Base-by-base conservation (phyloP, 1,140 invertebrate genomes). In the Eubasilissa regina region DNA sequence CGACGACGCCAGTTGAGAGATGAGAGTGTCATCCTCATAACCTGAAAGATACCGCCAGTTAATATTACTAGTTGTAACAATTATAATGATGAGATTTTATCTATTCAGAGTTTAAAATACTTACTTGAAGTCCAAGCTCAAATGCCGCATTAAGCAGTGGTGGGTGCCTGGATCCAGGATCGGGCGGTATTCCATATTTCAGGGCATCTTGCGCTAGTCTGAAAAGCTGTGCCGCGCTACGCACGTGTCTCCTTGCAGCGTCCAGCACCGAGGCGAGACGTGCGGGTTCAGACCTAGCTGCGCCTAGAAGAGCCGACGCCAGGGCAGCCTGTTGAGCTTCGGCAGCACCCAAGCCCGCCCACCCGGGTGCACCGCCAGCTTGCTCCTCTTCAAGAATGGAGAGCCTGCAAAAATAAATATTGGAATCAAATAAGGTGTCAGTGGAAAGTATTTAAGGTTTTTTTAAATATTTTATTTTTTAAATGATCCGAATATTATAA, bases 171-270 rank as follows among this genome's bases (percentile, higher is more conserved):
- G 93, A 88, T 53, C 92, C 92, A 85, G 93, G 93, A 81, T 93
- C 91, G 11, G 70, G 51, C 13, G 94, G 94, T 44, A 94, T 94
- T 58, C 94, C 94, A 85, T 95, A 94, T 35, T 94, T 91, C 87
- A 96, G 94, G 25, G 94, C 94, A 88, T 96, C 95, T 87, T 96
- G 94, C 66, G 95, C 95, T 43, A 96, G 87, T 82, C 95, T 94
- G 88, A 95, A 96, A 80, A 97, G 89, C 87, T 96, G 95, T 13
- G 94, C 94, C 4, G 94, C 94, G 85, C 93, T 94, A 83, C 95
- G 94, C 80, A 97, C 95, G 88, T 96, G 94, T 53, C 92, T 89
- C 85, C 95, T 93, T 13, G 94, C 93, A 56, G 94, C 93, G 84
- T 94, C 94, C 51, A 96, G 86, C 43, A 96, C 94, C 1, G 91